These are phyloP conservation scores for Diorhabda sublineata DNA, from an alignment of 1,140 invertebrate genomes.

Conservation along the genomic window DNA sequence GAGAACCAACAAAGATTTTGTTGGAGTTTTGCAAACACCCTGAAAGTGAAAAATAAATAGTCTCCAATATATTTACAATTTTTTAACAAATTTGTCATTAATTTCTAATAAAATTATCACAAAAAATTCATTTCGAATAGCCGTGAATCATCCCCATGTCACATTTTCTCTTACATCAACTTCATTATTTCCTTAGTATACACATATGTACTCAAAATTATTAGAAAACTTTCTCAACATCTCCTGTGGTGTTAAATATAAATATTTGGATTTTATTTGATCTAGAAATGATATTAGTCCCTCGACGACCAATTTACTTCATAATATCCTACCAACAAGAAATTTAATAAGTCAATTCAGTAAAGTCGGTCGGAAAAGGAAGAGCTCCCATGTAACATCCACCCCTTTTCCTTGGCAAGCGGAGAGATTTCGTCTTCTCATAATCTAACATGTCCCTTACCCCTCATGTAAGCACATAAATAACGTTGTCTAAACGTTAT, in stretches of 20 bases:
- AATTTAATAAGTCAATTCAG: constrained; percentile 1
- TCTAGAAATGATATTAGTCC: neutral
- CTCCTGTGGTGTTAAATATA: neutral
- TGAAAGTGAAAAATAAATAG: too few relatives aligned
- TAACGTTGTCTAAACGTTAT: neutral
- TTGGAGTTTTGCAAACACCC: too few relatives aligned
- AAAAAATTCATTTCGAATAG: too few relatives aligned
- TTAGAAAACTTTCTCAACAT: neutral
- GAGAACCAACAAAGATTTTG: too few relatives aligned
- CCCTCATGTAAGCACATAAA: neutral
- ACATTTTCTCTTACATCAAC: too few relatives aligned
- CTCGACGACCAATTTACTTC: neutral
- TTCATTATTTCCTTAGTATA: too few relatives aligned
- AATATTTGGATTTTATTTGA: neutral
- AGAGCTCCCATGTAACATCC: neutral
- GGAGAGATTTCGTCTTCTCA: neutral
- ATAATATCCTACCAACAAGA: neutral
- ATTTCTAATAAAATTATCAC: too few relatives aligned
- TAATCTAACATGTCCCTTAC: neutral
- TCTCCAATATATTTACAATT: too few relatives aligned
- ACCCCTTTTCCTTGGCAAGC: neutral
- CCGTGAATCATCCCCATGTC: too few relatives aligned
- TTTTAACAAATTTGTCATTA: too few relatives aligned
- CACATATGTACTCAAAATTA: too few relatives aligned
- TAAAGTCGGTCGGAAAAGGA: neutral